Percentiles rank a stretch among this genome's conserved stretches.
phyloP scores from a whole-genome alignment of 2,888 invertebrate species.

The Nemurella pictetii region DNA sequence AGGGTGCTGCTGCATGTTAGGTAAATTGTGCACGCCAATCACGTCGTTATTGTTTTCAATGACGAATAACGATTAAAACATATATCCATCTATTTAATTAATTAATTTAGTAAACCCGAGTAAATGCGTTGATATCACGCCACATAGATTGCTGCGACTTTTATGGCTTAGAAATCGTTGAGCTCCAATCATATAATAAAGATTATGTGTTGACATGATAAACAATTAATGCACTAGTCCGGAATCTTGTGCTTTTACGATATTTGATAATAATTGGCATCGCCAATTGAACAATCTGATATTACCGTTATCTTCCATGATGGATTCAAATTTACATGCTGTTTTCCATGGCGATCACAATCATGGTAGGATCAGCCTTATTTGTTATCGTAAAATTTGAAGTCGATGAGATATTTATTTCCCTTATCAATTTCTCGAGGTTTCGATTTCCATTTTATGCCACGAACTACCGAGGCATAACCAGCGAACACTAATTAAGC shows the following conservation, averaged over 20 bases:
- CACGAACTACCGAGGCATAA: neutral
- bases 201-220: no score
- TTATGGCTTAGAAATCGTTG: no score
- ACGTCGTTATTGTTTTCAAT: neutral
- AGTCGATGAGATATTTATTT: neutral
- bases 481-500: neutral
- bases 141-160: neutral
- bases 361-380: neutral
- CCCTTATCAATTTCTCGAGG: neutral
- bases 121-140: neutral
- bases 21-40: neutral
- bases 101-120: neutral
- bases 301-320: no score
- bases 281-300: no score
- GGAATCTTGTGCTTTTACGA: neutral
- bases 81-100: neutral
- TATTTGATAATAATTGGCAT: no score
- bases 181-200: no score
- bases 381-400: neutral
- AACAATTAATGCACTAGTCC: no score
- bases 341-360: neutral
- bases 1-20: neutral
- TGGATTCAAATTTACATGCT: no score
- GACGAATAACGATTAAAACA: neutral
- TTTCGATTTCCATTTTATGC: neutral